Conservation (phyloP, 1,140 invertebrate genomes). For the Lamellibrachia luymesi region DNA sequence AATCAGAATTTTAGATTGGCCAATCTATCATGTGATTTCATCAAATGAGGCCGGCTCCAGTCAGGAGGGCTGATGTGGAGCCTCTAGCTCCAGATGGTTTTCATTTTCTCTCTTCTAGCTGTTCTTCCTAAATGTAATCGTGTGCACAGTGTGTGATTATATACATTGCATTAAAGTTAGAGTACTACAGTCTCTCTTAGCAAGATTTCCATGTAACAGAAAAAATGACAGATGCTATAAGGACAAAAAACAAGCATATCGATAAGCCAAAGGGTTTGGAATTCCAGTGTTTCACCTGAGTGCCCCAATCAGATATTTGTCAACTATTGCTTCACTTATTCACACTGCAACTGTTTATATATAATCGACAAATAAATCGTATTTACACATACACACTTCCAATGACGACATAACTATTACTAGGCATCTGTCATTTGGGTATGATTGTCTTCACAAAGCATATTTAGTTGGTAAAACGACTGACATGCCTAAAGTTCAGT, state of each 20-base stretch:
- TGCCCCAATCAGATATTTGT: background rate
- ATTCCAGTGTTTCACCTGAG: too few species aligned
- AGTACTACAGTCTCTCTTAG: background rate
- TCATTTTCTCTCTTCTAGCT: background rate
- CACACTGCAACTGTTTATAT: too few species aligned
- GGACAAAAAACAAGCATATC: background rate
- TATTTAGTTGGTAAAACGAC: too few species aligned
- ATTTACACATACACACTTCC: too few species aligned
- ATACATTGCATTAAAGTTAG: background rate
- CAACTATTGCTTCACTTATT: background rate
- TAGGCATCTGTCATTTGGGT: too few species aligned
- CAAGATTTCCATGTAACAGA: background rate
- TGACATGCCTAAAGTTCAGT: too few species aligned
- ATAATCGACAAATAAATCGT: too few species aligned
- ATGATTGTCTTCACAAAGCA: too few species aligned
- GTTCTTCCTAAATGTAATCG: background rate
- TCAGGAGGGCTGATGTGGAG: background rate
- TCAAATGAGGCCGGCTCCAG: background rate
- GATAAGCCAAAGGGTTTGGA: background rate
- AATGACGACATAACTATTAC: too few species aligned
- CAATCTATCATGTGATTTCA: slow-evolving; percentile 1
- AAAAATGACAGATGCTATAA: background rate
- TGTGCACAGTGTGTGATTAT: background rate
- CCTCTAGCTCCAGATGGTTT: background rate
- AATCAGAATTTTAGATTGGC: background rate